Conservation (phyloP, 2,797 vertebrate genomes). For the Gymnoscopelus braueri region DNA sequence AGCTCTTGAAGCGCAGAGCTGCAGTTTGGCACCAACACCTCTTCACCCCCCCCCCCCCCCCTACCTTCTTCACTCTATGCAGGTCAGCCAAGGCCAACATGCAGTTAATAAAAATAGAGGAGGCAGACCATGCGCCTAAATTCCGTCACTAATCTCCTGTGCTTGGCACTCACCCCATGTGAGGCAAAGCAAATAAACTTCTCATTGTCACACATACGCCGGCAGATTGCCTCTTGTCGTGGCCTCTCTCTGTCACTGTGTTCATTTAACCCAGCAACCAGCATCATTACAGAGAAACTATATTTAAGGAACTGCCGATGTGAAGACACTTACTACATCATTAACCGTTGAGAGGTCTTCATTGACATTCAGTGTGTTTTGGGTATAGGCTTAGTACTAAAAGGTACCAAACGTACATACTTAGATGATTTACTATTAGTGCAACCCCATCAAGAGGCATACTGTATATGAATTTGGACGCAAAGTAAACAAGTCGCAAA, state of each 20-base stretch:
- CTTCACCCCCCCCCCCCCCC: neutral
- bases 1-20: neutral
- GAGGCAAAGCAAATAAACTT: slow-evolving; percentile 60
- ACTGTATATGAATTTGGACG: no score
- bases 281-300: neutral
- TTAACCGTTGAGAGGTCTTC: no score
- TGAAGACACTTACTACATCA: no score
- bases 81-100: slow-evolving; percentile 57
- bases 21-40: slow-evolving; percentile 26
- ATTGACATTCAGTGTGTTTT: no score
- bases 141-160: slow-evolving; percentile 58
- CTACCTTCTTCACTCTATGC: slow-evolving; percentile 31
- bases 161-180: slow-evolving; percentile 34
- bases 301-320: no score
- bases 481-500: no score
- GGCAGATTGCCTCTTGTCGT: slow-evolving; percentile 46
- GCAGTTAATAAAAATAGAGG: slow-evolving; percentile 39
- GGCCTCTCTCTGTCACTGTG: slow-evolving; percentile 27
- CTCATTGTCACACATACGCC: slow-evolving; percentile 45
- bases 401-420: no score
- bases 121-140: slow-evolving; percentile 49
- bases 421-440: no score
- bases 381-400: no score
- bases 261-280: slow-evolving; percentile 23
- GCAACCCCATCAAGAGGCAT: no score